phyloP scores from a whole-genome alignment of 92 coral and sea anemone species.

The Paramuricea clavata region DNA sequence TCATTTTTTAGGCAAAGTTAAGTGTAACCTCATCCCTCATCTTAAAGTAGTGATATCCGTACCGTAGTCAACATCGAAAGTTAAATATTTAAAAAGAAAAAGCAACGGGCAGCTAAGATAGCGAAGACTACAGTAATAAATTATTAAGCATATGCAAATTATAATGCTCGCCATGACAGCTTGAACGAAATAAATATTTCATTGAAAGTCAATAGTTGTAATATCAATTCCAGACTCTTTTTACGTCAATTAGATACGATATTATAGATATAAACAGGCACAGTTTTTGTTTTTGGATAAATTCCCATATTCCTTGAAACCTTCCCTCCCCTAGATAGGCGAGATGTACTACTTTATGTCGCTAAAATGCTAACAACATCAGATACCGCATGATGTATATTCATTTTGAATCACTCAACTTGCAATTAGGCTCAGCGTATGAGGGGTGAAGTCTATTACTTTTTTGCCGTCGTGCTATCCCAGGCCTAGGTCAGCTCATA shows the following conservation, averaged over 20 bases:
- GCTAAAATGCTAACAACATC: background rate
- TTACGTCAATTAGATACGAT: slow-evolving; percentile 31
- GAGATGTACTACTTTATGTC: background rate
- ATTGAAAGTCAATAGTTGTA: slow-evolving; percentile 51
- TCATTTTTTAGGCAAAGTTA: background rate
- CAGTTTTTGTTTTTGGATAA: background rate
- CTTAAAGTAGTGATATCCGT: background rate
- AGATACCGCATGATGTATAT: background rate
- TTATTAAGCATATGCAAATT: slow-evolving; percentile 51
- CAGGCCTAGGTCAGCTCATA: background rate
- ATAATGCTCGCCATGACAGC: slow-evolving; percentile 26
- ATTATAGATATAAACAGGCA: slow-evolving; percentile 17
- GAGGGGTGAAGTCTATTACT: background rate
- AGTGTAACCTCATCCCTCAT: background rate
- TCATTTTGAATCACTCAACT: slow-evolving; percentile 19
- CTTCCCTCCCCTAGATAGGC: background rate
- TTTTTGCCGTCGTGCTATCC: background rate
- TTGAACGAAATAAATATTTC: slow-evolving; percentile 43
- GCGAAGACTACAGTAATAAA: slow-evolving; percentile 2
- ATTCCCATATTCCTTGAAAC: background rate
- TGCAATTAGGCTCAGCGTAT: slow-evolving; percentile 7
- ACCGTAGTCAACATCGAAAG: background rate
- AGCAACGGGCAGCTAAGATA: slow-evolving; percentile 31
- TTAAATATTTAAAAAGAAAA: slow-evolving; percentile 23
- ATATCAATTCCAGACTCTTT: slow-evolving; percentile 49